A percentile compares a stretch with the other conserved stretches of the same genome.
phyloP scores from a whole-genome alignment of 1,140 invertebrate genomes.

The Drosophila kohkoa region DNA sequence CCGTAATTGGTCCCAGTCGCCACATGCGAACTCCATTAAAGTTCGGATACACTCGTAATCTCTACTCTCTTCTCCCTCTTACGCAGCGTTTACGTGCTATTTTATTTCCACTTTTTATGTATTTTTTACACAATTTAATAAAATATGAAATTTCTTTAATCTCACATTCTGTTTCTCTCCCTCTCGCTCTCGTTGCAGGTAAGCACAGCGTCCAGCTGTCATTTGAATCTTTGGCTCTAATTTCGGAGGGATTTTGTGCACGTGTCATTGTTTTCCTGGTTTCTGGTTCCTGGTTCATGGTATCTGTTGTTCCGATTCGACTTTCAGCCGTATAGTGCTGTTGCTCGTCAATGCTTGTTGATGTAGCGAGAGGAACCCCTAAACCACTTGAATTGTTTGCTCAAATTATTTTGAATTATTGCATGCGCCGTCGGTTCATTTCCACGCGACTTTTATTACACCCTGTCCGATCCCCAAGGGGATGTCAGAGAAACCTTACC shows the following conservation, averaged over 20 bases:
- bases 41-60: slow-evolving; percentile 17
- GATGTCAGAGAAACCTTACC: background rate
- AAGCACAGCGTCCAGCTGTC: slow-evolving; percentile 39
- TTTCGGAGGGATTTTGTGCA: slow-evolving; percentile 26
- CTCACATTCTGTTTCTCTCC: background rate
- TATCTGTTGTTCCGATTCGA: background rate
- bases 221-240: slow-evolving; percentile 17
- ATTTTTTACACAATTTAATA: slow-evolving; percentile 59
- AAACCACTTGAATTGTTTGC: slow-evolving; percentile 70
- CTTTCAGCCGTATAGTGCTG: background rate
- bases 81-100: background rate
- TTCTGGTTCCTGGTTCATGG: background rate
- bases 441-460: slow-evolving; percentile 56
- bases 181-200: slow-evolving; percentile 61
- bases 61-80: no score
- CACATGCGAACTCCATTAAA: slow-evolving; percentile 67
- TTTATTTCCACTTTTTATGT: slow-evolving; percentile 45
- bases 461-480: background rate
- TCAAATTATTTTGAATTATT: slow-evolving; percentile 72
- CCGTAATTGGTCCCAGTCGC: slow-evolving; percentile 62
- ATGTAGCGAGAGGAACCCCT: slow-evolving; percentile 30
- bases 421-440: slow-evolving; percentile 42
- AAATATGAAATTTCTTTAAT: slow-evolving; percentile 31
- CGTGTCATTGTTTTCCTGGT: slow-evolving; percentile 2
- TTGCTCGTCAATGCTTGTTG: slow-evolving; percentile 7